Conservation (phyloP, 2,888 invertebrate genomes). For the Hemistola chrysoprasaria region DNA sequence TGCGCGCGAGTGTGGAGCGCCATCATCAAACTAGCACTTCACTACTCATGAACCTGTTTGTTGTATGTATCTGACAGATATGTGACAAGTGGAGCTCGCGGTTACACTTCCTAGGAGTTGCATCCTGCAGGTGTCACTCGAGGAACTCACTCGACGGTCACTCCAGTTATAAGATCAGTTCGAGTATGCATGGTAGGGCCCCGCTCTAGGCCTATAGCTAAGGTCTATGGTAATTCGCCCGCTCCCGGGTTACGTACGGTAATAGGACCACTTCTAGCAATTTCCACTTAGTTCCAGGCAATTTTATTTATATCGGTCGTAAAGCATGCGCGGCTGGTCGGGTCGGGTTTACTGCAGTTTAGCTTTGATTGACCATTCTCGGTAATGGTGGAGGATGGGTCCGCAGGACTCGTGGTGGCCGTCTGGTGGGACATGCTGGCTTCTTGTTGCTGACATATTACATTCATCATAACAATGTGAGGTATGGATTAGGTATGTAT, state of each 20-base stretch:
- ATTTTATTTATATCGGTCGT: conserved; percentile 43
- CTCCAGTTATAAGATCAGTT: background rate
- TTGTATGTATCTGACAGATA: conserved; percentile 18
- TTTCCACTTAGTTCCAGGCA: conserved; percentile 62
- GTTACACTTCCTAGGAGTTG: conserved; percentile 7
- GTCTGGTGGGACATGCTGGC: too few species aligned
- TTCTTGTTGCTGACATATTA: too few species aligned
- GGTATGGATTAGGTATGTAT: too few species aligned
- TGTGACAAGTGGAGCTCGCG: conserved; percentile 11
- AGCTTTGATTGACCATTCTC: conserved; percentile 30
- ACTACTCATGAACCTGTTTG: conserved; percentile 15
- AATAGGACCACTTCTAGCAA: conserved; percentile 65
- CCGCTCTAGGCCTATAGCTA: too few species aligned
- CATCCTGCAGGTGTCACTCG: conserved; percentile 3
- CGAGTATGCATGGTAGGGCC: conserved; percentile 30
- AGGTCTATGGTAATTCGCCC: conserved; percentile 55
- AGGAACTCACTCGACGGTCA: background rate
- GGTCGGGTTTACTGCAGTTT: conserved; percentile 22
- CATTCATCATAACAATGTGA: too few species aligned
- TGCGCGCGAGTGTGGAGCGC: too few species aligned
- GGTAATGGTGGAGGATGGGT: conserved; percentile 10
- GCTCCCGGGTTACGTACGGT: conserved; percentile 69
- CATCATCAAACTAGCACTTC: conserved; percentile 16
- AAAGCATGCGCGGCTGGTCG: conserved; percentile 24
- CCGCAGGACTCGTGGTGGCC: too few species aligned